phyloP scores from a whole-genome alignment of 2,113 vertebrate genomes.

The Myxocyprinus asiaticus region DNA sequence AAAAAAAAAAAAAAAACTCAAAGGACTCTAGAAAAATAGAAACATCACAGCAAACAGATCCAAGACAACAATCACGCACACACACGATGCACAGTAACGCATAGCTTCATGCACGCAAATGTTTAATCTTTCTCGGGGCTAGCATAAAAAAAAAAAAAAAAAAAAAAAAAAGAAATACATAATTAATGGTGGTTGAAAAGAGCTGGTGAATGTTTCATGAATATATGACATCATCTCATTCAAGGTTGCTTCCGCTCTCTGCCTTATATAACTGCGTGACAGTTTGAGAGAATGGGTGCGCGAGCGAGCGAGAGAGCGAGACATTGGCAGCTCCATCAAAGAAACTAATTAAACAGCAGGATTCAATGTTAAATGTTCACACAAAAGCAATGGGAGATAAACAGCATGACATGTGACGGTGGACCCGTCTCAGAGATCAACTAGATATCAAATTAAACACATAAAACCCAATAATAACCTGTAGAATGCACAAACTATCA shows the following conservation, averaged over 20 bases:
- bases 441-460: neutral
- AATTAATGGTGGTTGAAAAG: constrained; percentile 76
- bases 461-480: neutral
- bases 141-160: constrained; percentile 54
- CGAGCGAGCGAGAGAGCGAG: constrained; percentile 51
- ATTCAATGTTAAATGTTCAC: constrained; percentile 2
- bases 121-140: constrained; percentile 58
- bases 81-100: constrained; percentile 2
- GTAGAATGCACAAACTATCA: neutral
- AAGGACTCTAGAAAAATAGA: constrained; percentile 1
- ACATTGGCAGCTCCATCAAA: constrained; percentile 38
- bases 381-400: neutral
- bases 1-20: constrained; percentile 17
- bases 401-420: neutral
- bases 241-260: constrained; percentile 63
- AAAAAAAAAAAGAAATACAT: constrained; percentile 65
- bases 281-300: constrained; percentile 52
- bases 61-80: constrained; percentile 28
- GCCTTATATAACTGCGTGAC: constrained; percentile 60
- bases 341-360: constrained; percentile 29
- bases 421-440: neutral
- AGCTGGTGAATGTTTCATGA: constrained; percentile 77
- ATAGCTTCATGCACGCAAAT: constrained; percentile 14
- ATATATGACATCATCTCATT: constrained; percentile 73
- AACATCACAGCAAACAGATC: constrained; percentile 5